A percentile compares a stretch with the other conserved stretches of the same genome.
These are phyloP conservation scores for Acropora yongei DNA, from an alignment of 64 coral and sea anemone species.

Conservation along the genomic window DNA sequence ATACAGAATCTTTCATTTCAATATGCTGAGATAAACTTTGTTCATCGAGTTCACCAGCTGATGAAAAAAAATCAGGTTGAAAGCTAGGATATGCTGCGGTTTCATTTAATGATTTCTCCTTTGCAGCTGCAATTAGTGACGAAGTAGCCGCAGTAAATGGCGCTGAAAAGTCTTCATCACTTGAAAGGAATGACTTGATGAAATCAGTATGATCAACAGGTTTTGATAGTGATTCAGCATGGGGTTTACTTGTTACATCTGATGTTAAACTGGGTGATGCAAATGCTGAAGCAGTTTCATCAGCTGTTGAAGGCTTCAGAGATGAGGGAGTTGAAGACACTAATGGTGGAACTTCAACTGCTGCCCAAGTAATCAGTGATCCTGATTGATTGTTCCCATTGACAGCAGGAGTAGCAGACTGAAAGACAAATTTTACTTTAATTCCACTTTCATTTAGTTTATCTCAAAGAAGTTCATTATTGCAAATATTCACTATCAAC, in stretches of 20 bases:
- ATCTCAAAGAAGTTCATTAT: too few species aligned
- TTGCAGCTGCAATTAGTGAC: background rate
- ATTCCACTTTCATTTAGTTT: too few species aligned
- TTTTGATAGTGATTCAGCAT: background rate
- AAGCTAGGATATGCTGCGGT: constrained; percentile 36
- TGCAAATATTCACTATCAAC: too few species aligned
- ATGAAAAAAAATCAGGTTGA: constrained; percentile 36
- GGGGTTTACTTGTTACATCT: background rate
- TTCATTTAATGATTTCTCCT: background rate
- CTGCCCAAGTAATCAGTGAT: constrained; percentile 30
- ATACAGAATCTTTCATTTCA: background rate
- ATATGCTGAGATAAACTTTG: background rate
- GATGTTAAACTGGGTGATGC: background rate
- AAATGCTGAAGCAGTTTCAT: background rate
- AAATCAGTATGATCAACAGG: constrained; percentile 17
- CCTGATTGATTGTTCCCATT: constrained; percentile 25
- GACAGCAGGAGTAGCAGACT: constrained; percentile 35
- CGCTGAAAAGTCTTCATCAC: background rate
- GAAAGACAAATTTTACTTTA: background rate
- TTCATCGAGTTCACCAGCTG: background rate
- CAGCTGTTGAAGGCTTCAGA: background rate
- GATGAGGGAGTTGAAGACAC: background rate
- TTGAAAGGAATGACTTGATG: constrained; percentile 39
- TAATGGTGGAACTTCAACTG: constrained; percentile 8
- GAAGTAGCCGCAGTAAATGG: background rate